A percentile compares a stretch with the other conserved stretches of the same genome.
These are phyloP conservation scores for Carassius gibelio DNA, from an alignment of 2,113 vertebrate genomes.

Conservation along the genomic window DNA sequence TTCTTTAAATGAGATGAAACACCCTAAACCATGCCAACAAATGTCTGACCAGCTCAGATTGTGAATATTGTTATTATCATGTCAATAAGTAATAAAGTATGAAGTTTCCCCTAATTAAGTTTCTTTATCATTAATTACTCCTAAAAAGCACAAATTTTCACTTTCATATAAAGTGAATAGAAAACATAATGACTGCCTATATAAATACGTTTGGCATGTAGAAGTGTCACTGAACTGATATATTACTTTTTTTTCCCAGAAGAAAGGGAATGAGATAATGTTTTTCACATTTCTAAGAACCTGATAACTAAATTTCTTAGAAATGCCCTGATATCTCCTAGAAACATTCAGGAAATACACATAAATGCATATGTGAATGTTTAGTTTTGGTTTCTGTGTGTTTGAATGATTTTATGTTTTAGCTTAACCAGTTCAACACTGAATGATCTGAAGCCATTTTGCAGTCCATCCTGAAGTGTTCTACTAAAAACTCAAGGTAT, in stretches of 20 bases:
- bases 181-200: not conserved
- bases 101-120: not conserved
- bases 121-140: not conserved
- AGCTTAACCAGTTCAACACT: not conserved
- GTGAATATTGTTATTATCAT: not conserved
- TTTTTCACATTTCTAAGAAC: not conserved
- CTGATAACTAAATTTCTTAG: not conserved
- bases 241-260: not conserved
- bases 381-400: not conserved
- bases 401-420: not conserved
- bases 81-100: not conserved
- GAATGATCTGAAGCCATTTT: not conserved
- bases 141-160: not conserved
- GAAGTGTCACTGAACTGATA: not conserved
- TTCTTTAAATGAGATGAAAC: conserved; percentile 1
- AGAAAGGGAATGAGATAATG: not conserved
- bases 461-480: not conserved
- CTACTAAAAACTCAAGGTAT: not conserved
- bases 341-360: not conserved
- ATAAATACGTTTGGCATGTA: not conserved
- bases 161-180: not conserved
- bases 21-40: not conserved
- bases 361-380: not conserved
- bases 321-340: not conserved
- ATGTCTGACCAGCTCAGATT: not conserved